Evolutionary conservation across 2,888 invertebrate genomes (phyloP).

Genomic region (Helobdella robusta): DNA sequence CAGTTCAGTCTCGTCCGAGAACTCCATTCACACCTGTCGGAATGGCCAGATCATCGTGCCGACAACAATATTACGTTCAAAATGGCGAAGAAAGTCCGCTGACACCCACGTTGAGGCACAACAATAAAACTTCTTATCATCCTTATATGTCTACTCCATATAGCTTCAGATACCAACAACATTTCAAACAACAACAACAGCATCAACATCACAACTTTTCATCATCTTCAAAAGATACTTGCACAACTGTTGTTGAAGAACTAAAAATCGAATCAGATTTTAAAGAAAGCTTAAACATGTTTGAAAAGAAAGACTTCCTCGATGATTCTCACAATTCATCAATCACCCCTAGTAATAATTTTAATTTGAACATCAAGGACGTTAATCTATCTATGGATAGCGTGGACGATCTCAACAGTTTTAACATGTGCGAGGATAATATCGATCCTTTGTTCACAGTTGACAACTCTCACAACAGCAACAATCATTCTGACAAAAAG

Average conservation of each 20-base stretch:
- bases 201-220: constrained; percentile 13
- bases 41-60: constrained; percentile 13
- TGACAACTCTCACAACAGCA: too few relatives aligned
- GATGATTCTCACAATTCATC: too few relatives aligned
- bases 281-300: constrained; percentile 4
- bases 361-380: too few relatives aligned
- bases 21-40: constrained; percentile 29
- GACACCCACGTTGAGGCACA: neutral
- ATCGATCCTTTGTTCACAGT: too few relatives aligned
- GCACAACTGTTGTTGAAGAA: neutral
- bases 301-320: constrained; percentile 2
- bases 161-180: constrained; percentile 6
- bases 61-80: constrained; percentile 1
- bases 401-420: too few relatives aligned
- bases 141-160: neutral
- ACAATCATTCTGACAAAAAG: too few relatives aligned
- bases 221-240: too few relatives aligned
- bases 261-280: constrained; percentile 6
- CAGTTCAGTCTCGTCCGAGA: constrained; percentile 23
- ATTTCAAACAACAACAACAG: constrained; percentile 11
- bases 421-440: too few relatives aligned
- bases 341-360: too few relatives aligned
- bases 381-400: too few relatives aligned
- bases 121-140: constrained; percentile 5
- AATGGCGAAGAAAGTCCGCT: constrained; percentile 14